phyloP scores from a whole-genome alignment of 1,140 invertebrate species.

The Aphelinus certus region DNA sequence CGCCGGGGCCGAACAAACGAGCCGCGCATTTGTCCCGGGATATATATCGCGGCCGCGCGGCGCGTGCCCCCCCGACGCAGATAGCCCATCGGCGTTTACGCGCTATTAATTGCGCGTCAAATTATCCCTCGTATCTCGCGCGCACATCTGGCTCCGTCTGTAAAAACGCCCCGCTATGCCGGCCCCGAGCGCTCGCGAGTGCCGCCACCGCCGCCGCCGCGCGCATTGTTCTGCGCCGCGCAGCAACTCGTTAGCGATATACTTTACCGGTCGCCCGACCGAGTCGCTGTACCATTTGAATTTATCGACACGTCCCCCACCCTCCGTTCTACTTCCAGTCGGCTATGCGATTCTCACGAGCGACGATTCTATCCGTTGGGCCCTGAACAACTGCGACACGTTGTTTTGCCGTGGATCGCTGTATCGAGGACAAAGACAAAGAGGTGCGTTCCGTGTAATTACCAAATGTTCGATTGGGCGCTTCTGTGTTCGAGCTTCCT shows the following conservation, averaged over 20 bases:
- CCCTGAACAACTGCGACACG: too few species aligned
- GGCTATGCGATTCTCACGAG: too few species aligned
- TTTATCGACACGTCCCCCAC: constrained; percentile 31
- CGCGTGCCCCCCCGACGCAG: not conserved
- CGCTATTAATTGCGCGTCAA: constrained; percentile 36
- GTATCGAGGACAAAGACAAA: too few species aligned
- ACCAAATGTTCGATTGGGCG: too few species aligned
- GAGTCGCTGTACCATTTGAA: constrained; percentile 4
- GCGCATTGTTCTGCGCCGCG: constrained; percentile 20
- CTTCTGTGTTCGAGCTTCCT: too few species aligned
- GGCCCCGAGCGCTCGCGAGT: not conserved
- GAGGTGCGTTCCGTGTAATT: too few species aligned
- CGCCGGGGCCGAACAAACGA: constrained; percentile 25
- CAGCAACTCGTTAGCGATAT: constrained; percentile 30
- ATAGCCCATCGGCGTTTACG: constrained; percentile 28
- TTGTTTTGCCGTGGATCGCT: too few species aligned
- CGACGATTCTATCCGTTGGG: too few species aligned
- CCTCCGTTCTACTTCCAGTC: not conserved
- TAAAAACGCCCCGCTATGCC: not conserved
- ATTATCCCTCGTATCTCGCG: constrained; percentile 27
- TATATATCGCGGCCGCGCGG: too few species aligned
- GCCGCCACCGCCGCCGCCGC: not conserved
- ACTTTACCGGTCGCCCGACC: not conserved
- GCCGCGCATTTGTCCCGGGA: constrained; percentile 27
- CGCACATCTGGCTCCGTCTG: not conserved